A percentile compares a stretch with the other conserved stretches of the same genome.
phyloP scores from a whole-genome alignment of 2,797 vertebrate species.

The Myiotriccus ornatus region DNA sequence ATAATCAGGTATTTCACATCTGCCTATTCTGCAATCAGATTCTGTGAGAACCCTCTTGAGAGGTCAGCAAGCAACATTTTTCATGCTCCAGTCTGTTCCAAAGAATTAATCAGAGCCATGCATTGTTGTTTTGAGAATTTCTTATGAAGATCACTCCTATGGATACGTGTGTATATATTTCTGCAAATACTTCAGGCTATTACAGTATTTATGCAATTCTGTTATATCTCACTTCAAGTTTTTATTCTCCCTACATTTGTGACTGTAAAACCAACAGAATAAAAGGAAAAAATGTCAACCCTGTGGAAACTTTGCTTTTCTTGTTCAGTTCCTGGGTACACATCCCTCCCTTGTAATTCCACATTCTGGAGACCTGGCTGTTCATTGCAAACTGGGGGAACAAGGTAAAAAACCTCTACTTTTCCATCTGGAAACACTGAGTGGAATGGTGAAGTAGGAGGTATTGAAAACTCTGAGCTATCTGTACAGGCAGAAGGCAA shows the following conservation, averaged over 20 bases:
- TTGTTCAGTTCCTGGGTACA: background rate
- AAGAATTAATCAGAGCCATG: background rate
- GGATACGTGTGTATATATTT: background rate
- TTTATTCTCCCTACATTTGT: background rate
- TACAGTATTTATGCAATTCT: background rate
- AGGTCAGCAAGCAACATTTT: background rate
- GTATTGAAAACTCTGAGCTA: background rate
- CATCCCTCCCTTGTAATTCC: background rate
- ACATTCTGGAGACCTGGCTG: background rate
- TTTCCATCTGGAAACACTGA: background rate
- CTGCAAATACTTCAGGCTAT: background rate
- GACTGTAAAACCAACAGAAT: background rate
- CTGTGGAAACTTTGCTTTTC: background rate
- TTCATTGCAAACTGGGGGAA: background rate
- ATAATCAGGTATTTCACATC: background rate
- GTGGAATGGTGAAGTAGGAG: background rate
- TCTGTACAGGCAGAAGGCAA: background rate
- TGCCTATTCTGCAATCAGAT: background rate
- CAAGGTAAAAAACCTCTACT: background rate
- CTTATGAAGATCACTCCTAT: background rate
- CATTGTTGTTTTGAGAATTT: background rate
- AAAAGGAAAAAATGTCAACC: background rate
- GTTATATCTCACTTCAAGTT: background rate
- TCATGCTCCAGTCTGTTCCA: background rate
- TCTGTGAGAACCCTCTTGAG: background rate